These are phyloP conservation scores for Hedya salicella DNA, from an alignment of 2,888 invertebrate genomes.

Conservation along the genomic window DNA sequence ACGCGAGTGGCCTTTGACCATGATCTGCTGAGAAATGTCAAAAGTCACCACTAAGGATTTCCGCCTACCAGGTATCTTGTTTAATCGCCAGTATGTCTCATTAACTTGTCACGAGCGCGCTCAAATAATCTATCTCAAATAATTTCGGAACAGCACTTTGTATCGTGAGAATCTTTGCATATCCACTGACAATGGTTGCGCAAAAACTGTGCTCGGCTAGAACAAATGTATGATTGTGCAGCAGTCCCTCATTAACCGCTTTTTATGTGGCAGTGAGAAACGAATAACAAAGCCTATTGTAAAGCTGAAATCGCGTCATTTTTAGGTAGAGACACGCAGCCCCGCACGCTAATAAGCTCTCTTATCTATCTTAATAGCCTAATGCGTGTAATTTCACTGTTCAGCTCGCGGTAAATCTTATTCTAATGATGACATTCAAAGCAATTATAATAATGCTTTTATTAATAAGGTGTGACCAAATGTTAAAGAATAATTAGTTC, in stretches of 20 bases:
- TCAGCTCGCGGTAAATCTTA: not conserved
- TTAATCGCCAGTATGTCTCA: conserved; percentile 49
- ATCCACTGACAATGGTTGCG: conserved; percentile 66
- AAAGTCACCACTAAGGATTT: conserved; percentile 65
- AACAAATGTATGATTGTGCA: conserved; percentile 58
- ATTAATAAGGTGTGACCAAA: not conserved
- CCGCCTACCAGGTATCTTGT: conserved; percentile 52
- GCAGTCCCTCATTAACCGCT: conserved; percentile 41
- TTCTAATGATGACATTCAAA: conserved; percentile 11
- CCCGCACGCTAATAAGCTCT: conserved; percentile 16
- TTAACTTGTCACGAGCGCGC: conserved; percentile 29
- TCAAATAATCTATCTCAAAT: conserved; percentile 42
- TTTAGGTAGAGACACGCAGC: conserved; percentile 32
- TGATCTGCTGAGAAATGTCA: conserved; percentile 67
- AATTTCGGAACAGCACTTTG: conserved; percentile 55
- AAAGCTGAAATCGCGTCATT: conserved; percentile 37
- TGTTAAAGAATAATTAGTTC: not conserved
- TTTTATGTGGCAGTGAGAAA: conserved; percentile 53
- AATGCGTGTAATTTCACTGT: conserved; percentile 15
- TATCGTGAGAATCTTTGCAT: conserved; percentile 62
- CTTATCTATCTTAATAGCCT: not conserved
- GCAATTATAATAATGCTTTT: not conserved
- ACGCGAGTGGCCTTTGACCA: conserved; percentile 58
- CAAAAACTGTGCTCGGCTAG: conserved; percentile 60
- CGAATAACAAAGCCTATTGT: conserved; percentile 59